A percentile compares a stretch with the other conserved stretches of the same genome.
phyloP scores from a whole-genome alignment of 2,797 vertebrate genomes.

The Serranus cabrilla region DNA sequence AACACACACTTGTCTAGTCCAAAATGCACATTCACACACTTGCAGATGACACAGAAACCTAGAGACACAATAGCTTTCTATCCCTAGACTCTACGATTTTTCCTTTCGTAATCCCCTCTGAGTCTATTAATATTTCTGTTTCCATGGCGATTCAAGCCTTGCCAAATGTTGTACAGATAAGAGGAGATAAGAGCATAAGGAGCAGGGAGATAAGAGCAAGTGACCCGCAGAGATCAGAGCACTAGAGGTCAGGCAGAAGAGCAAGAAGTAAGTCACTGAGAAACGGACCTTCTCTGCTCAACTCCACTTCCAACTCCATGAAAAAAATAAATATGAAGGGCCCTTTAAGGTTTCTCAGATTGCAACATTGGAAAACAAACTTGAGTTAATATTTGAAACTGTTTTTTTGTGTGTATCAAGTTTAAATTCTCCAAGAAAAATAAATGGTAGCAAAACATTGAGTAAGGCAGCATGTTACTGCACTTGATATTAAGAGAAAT shows the following conservation, averaged over 20 bases:
- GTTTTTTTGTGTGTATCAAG: slow-evolving; percentile 40
- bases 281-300: slow-evolving; percentile 61
- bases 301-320: slow-evolving; percentile 39
- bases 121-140: slow-evolving; percentile 81
- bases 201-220: slow-evolving; percentile 79
- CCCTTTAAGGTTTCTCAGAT: slow-evolving; percentile 10
- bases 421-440: slow-evolving; percentile 33
- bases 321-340: slow-evolving; percentile 41
- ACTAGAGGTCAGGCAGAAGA: slow-evolving; percentile 73
- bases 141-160: slow-evolving; percentile 78
- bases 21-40: slow-evolving; percentile 56
- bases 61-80: slow-evolving; percentile 75
- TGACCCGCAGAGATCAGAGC: slow-evolving; percentile 80
- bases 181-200: slow-evolving; percentile 81
- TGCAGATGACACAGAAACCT: slow-evolving; percentile 78
- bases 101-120: slow-evolving; percentile 75
- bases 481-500: slow-evolving; percentile 17
- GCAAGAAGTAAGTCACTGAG: slow-evolving; percentile 65
- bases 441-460: slow-evolving; percentile 21
- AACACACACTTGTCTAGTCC: slow-evolving; percentile 38
- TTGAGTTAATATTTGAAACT: slow-evolving; percentile 9
- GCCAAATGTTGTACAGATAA: slow-evolving; percentile 78
- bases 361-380: slow-evolving; percentile 29
- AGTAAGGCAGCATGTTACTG: slow-evolving; percentile 3
- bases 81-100: slow-evolving; percentile 68